phyloP scores from a whole-genome alignment of 2,888 invertebrate genomes.

The Hypomecis atomaria region DNA sequence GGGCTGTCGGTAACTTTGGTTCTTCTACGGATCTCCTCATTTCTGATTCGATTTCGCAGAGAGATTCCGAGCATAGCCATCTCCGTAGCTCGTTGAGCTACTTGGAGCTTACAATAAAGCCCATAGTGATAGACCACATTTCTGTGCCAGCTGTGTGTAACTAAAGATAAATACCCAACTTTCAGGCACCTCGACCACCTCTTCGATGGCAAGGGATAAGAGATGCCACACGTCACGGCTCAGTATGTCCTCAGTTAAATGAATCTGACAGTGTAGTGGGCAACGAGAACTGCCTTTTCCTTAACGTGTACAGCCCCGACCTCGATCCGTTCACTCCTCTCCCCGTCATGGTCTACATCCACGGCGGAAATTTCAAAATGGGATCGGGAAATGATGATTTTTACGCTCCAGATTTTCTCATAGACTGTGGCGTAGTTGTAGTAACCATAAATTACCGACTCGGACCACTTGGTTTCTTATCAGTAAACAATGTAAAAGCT shows the following conservation, averaged over 20 bases:
- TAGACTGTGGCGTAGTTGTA: slow-evolving; percentile 56
- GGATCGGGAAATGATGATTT: slow-evolving; percentile 58
- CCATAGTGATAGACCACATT: too few species aligned
- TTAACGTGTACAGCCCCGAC: slow-evolving; percentile 65
- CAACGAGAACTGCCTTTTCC: slow-evolving; percentile 59
- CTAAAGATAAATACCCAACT: too few species aligned
- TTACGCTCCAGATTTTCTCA: slow-evolving; percentile 61
- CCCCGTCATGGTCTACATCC: slow-evolving; percentile 65
- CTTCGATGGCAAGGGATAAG: slow-evolving; percentile 42
- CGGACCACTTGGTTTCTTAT: slow-evolving; percentile 61
- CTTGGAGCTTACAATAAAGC: too few species aligned
- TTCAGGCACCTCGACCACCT: slow-evolving; percentile 44
- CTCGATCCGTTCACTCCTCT: slow-evolving; percentile 44
- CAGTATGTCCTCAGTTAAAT: slow-evolving; percentile 37
- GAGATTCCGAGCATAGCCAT: too few species aligned
- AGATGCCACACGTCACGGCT: slow-evolving; percentile 34
- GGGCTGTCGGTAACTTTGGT: too few species aligned
- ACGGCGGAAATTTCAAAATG: slow-evolving; percentile 57
- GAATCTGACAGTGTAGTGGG: slow-evolving; percentile 6
- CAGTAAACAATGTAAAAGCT: slow-evolving; percentile 57
- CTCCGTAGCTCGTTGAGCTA: too few species aligned
- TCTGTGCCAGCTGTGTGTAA: too few species aligned
- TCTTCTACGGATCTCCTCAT: too few species aligned
- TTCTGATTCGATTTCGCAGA: too few species aligned
- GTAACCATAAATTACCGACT: slow-evolving; percentile 68